Base-by-base conservation (phyloP, 2,888 invertebrate genomes). In the Xanthostigma xanthostigma region DNA sequence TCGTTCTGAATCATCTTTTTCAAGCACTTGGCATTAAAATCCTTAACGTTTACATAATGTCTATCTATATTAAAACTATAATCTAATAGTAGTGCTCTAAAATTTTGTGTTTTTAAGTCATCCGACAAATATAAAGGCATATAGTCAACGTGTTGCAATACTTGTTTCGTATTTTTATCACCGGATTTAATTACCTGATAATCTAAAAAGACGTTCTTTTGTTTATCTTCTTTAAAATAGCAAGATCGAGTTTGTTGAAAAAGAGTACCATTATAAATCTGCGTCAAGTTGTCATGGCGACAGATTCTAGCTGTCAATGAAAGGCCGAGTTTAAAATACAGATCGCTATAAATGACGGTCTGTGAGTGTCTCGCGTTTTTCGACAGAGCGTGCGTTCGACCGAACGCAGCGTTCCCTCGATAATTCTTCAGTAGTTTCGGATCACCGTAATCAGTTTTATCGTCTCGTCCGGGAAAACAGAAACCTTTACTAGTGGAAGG, bases 311-410 rank as follows among this genome's bases (percentile, higher is more conserved):
- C 48, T 36, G 42, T 48, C 14, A 48, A 40, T 10, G 48, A 43
- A 3, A 48, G 11, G 11, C 48, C 48, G 44, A 53, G 40, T 51
- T 59, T 60, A 53, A 64, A 60, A 51, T 59, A 62, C 14, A 56
- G 46, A 55, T 63, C 60, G 48, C 60, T 61, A 48, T 58, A 63
- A 53, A 59, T 51, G 33, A 53, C 44, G 12, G 44, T 27, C 27
- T 27, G 27, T 27, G 27, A 27, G 27, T 27, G 3, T 27, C 27
- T 27, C 1, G 6, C 1, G 27, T 27, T 3, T 27, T 27, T 27
- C 27, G 27, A 27, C 6, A 27, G 6, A 27, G 17, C 17, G 17
- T 17, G 17, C 17, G 17, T 17, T 17, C 17, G 17, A 17, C 17
- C 4, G 17, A 27, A 27, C 27, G 27, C 27, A 27, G 3, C 27